Percentiles rank a stretch among this genome's conserved stretches.
phyloP scores from a whole-genome alignment of 2,797 vertebrate species.

The Aythya fuligula region DNA sequence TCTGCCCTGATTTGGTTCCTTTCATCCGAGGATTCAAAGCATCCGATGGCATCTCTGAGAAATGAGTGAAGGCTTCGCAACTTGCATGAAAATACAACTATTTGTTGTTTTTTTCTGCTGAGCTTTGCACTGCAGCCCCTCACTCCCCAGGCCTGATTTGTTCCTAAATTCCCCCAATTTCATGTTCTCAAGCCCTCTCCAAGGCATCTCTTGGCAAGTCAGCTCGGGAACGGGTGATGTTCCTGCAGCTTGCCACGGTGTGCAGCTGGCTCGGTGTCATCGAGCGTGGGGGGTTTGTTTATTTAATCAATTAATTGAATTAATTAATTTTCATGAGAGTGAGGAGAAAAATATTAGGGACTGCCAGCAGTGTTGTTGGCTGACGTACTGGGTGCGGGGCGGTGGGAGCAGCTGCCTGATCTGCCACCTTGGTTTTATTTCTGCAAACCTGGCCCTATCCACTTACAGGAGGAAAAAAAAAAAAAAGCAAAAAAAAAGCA shows the following conservation, averaged over 20 bases:
- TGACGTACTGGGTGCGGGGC: neutral
- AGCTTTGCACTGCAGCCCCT: neutral
- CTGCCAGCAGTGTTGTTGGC: neutral
- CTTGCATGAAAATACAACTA: neutral
- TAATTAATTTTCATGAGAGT: constrained; percentile 43
- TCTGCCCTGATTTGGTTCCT: constrained; percentile 55
- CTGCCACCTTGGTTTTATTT: neutral
- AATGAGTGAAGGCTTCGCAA: neutral
- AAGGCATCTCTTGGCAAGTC: neutral
- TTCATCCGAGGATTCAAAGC: constrained; percentile 47
- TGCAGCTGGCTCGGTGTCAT: neutral
- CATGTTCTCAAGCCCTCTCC: neutral
- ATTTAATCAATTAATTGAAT: constrained; percentile 51
- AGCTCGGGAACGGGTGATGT: neutral
- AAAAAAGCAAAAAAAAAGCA: neutral
- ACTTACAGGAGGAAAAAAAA: no score
- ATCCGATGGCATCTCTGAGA: neutral
- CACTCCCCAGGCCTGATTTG: rapidly evolving
- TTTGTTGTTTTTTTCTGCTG: neutral
- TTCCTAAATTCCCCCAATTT: neutral
- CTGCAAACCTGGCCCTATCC: neutral
- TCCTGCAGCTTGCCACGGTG: neutral
- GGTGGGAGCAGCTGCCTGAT: neutral
- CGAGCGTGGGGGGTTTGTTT: neutral
- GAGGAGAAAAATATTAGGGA: neutral